These are phyloP conservation scores for Frieseomelitta varia DNA, from an alignment of 1,140 invertebrate species.

Conservation along the genomic window DNA sequence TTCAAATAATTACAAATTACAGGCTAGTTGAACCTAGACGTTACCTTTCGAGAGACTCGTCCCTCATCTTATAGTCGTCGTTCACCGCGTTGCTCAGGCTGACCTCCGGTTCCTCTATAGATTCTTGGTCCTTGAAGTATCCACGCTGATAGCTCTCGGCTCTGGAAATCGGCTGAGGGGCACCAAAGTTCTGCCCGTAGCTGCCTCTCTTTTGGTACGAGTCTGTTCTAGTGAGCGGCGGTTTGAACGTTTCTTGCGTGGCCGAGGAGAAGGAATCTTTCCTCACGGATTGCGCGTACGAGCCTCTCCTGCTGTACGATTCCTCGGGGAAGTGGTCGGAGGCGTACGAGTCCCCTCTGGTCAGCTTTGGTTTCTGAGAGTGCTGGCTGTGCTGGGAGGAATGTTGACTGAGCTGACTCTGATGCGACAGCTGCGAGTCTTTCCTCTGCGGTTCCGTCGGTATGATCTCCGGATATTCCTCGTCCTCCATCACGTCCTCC, in stretches of 20 bases:
- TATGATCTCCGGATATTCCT: slow-evolving; percentile 75
- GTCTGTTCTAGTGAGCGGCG: slow-evolving; percentile 68
- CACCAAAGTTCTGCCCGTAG: slow-evolving; percentile 78
- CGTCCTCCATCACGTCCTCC: slow-evolving; percentile 74
- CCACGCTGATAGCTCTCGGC: slow-evolving; percentile 77
- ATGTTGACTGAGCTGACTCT: slow-evolving; percentile 71
- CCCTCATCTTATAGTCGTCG: slow-evolving; percentile 77
- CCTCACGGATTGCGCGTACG: slow-evolving; percentile 63
- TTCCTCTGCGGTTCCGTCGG: slow-evolving; percentile 73
- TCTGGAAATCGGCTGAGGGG: slow-evolving; percentile 76
- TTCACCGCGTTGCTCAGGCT: slow-evolving; percentile 72
- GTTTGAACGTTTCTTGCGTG: slow-evolving; percentile 72
- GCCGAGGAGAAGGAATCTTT: slow-evolving; percentile 76
- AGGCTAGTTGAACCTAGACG: neutral
- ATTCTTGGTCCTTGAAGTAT: slow-evolving; percentile 79
- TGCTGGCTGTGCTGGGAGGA: slow-evolving; percentile 60
- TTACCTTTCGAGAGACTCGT: slow-evolving; percentile 80
- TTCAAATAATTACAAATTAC: neutral
- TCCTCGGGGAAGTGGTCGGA: slow-evolving; percentile 76
- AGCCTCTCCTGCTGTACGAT: slow-evolving; percentile 65
- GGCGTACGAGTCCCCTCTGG: slow-evolving; percentile 74
- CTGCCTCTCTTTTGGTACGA: slow-evolving; percentile 75
- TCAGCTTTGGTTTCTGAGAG: slow-evolving; percentile 76
- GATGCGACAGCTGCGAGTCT: slow-evolving; percentile 77
- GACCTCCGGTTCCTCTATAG: slow-evolving; percentile 75